Evolutionary conservation across 2,888 invertebrate genomes (phyloP).

Genomic region (Aricia artaxerxes): DNA sequence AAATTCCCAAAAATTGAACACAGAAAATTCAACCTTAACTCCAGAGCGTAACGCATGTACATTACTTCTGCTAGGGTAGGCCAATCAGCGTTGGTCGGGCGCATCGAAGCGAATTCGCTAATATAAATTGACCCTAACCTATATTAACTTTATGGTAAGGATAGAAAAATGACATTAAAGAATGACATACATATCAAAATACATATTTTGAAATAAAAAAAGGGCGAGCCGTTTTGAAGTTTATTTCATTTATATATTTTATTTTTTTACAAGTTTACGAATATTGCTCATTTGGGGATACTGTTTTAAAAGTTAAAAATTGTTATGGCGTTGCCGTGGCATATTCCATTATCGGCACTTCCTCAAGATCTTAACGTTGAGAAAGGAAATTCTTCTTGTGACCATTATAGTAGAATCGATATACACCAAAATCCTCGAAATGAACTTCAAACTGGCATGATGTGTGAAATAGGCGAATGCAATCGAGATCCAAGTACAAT

Average conservation of each 20-base stretch:
- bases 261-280: not conserved
- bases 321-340: conserved; percentile 71
- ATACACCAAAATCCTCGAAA: conserved; percentile 65
- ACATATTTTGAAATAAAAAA: no score
- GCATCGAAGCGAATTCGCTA: no score
- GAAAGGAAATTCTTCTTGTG: conserved; percentile 54
- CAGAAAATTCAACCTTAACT: no score
- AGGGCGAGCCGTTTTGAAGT: not conserved
- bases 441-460: conserved; percentile 69
- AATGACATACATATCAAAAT: no score
- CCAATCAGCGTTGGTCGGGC: no score
- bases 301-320: not conserved
- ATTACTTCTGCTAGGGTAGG: no score
- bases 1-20: no score
- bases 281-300: not conserved
- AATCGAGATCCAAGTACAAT: conserved; percentile 65
- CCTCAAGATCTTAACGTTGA: conserved; percentile 45
- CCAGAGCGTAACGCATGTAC: no score
- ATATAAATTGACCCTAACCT: no score
- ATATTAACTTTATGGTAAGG: no score
- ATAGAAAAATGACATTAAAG: no score
- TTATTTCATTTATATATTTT: not conserved
- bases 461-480: conserved; percentile 69
- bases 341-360: conserved; percentile 64
- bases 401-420: conserved; percentile 64